These are phyloP conservation scores for Rhabdomys dilectus DNA, from an alignment of 2,113 vertebrate genomes.

Conservation along the genomic window DNA sequence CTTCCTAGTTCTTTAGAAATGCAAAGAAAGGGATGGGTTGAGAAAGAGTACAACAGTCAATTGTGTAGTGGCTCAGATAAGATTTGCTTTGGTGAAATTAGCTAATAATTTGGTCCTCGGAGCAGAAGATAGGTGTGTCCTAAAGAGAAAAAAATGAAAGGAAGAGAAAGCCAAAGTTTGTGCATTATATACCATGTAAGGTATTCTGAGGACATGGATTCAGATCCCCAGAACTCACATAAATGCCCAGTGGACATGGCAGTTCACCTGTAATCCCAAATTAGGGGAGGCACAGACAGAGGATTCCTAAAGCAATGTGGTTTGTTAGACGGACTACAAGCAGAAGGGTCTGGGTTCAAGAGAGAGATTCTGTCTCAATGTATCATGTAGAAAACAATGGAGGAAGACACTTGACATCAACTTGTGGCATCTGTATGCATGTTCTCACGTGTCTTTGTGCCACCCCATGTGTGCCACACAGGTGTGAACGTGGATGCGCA, in stretches of 20 bases:
- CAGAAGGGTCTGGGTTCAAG: background rate
- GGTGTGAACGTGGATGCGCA: background rate
- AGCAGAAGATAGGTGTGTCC: background rate
- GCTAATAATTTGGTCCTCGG: background rate
- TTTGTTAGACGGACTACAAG: background rate
- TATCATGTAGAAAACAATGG: background rate
- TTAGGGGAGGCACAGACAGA: too few relatives aligned
- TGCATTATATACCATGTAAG: background rate
- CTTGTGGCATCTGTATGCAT: background rate
- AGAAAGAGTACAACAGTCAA: background rate
- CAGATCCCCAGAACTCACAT: background rate
- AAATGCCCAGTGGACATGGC: background rate
- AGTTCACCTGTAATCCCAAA: background rate
- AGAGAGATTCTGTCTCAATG: background rate
- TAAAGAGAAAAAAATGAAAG: background rate
- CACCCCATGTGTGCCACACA: background rate
- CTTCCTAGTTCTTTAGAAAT: background rate
- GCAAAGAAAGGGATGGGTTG: background rate
- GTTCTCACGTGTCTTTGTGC: too few relatives aligned
- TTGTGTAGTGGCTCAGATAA: background rate
- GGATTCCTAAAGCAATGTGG: background rate
- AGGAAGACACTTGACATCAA: background rate
- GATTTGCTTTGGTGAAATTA: background rate
- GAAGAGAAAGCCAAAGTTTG: background rate
- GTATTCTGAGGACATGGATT: background rate